Evolutionary conservation across 2,113 vertebrate species (phyloP).

Genomic region (Desmodus rotundus): DNA sequence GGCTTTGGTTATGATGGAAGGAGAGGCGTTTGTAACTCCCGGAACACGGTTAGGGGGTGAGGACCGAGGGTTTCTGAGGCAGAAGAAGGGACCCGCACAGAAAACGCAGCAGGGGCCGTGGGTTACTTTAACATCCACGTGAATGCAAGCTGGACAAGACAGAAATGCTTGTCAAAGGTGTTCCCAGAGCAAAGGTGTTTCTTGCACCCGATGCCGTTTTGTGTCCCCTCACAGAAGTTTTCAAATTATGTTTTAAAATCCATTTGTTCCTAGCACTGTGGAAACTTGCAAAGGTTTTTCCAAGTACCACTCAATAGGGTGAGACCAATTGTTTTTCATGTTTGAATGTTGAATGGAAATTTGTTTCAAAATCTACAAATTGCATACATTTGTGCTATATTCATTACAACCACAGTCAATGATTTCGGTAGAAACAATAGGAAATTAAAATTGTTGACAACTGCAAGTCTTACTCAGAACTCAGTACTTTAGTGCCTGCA

Average conservation of each 20-base stretch:
- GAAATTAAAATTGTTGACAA: neutral
- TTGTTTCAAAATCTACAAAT: neutral
- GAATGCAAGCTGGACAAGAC: too few species aligned
- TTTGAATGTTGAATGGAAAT: neutral
- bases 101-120: neutral
- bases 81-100: too few species aligned
- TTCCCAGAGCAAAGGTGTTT: neutral
- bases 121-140: neutral
- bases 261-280: neutral
- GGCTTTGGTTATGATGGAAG: neutral
- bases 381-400: neutral
- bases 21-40: fast-evolving
- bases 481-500: neutral
- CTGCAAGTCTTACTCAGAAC: neutral
- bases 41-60: too few species aligned
- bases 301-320: neutral
- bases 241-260: neutral
- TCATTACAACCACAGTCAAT: neutral
- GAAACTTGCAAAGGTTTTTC: neutral
- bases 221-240: neutral
- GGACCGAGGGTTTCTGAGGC: neutral
- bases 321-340: neutral
- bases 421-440: neutral
- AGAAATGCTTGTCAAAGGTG: neutral
- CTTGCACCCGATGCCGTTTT: neutral